phyloP scores from a whole-genome alignment of 2,888 invertebrate species.

The Erebia epiphron region DNA sequence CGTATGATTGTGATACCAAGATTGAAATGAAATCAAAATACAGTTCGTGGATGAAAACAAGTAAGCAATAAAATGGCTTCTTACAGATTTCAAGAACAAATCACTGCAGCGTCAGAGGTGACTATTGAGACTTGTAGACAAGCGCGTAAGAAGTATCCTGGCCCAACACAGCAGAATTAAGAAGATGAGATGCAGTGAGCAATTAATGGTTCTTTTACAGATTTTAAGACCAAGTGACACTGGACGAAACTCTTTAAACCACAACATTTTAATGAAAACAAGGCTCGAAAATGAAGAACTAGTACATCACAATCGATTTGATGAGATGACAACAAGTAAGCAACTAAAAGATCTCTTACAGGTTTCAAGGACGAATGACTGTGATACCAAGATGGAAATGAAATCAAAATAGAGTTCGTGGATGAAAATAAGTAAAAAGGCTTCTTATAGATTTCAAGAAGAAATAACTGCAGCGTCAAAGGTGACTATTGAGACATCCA shows the following conservation, averaged over 20 bases:
- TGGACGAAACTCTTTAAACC: background rate
- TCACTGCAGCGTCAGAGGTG: too few relatives aligned
- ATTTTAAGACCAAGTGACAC: background rate
- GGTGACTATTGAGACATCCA: background rate
- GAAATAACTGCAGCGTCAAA: background rate
- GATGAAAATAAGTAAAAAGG: background rate
- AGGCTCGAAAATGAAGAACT: too few relatives aligned
- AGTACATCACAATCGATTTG: background rate
- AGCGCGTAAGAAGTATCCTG: too few relatives aligned
- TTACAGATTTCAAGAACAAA: too few relatives aligned
- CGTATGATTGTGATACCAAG: background rate
- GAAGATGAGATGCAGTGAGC: background rate
- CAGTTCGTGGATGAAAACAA: background rate
- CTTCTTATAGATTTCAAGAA: background rate
- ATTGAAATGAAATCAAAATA: background rate
- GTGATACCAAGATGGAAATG: background rate
- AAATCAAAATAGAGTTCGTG: background rate
- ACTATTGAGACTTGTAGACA: too few relatives aligned
- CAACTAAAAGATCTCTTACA: background rate
- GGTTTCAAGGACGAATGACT: background rate
- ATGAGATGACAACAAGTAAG: background rate
- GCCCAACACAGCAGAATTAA: background rate
- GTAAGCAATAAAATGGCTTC: too few relatives aligned
- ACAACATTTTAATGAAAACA: too few relatives aligned
- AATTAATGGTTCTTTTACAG: background rate